Percentiles rank a stretch among this genome's conserved stretches.
phyloP scores from a whole-genome alignment of 2,113 vertebrate genomes.

The Hippocampus comes region DNA sequence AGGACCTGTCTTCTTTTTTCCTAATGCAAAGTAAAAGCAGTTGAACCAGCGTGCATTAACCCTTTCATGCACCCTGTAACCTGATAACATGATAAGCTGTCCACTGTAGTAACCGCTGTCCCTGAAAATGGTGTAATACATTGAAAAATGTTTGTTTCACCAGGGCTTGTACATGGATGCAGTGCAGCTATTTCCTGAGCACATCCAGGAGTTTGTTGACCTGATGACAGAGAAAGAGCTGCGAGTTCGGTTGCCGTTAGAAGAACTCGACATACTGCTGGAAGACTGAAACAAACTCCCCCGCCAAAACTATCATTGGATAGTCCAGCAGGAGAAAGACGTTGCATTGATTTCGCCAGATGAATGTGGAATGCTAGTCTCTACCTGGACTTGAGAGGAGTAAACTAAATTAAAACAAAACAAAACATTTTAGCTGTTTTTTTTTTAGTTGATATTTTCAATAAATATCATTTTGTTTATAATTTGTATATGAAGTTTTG shows the following conservation, averaged over 20 bases:
- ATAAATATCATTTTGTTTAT: background rate
- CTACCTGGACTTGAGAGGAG: background rate
- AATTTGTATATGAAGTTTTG: background rate
- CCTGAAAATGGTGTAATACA: background rate
- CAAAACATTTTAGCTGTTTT: background rate
- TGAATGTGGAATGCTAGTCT: background rate
- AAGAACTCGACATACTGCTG: conserved; percentile 88
- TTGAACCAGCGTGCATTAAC: conserved; percentile 5
- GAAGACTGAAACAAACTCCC: conserved; percentile 73
- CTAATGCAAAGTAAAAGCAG: background rate
- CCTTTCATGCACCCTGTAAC: too few relatives aligned
- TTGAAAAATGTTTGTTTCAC: conserved; percentile 9
- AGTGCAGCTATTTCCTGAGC: conserved; percentile 79
- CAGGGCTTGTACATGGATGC: conserved; percentile 88
- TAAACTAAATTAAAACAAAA: background rate
- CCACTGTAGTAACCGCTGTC: too few relatives aligned
- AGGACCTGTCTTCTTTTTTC: too few relatives aligned
- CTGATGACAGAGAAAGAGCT: conserved; percentile 90
- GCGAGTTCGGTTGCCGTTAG: conserved; percentile 81
- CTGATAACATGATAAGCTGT: too few relatives aligned
- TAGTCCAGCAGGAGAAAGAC: conserved; percentile 6
- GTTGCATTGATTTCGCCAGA: background rate
- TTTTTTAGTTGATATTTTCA: background rate
- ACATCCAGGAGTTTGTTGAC: conserved; percentile 83
- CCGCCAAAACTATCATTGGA: background rate